Evolutionary conservation across 2,888 invertebrate species (phyloP), one percentile per base, ranked within the genome.

Genomic region (Cyrtodaria siliqua): DNA sequence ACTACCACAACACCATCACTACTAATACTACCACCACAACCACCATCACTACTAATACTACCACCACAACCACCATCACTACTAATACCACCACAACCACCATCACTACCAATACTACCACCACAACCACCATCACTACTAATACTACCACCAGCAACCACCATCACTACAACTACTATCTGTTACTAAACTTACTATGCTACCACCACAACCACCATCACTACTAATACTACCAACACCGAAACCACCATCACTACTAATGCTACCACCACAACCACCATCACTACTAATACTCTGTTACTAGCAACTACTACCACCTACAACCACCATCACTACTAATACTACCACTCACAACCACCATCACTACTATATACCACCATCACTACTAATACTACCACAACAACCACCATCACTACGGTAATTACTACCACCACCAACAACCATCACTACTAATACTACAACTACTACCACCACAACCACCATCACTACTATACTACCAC

Each of bases 251-350:
- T 52, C 52, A 26, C 63, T 33, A 33, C 50, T 62, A 33, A 49
- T 62, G 29, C 62, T 62, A 18, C 62, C 50, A 62, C 50, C 29
- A 49, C 50, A 50, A 29, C 50, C 26, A 29, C 62, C 29, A 24
- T 24, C 18, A 63, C 42, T 38, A 57, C 40, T 63, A 40, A 38
- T 52, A 63, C 52, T 52, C 38, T 38, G 40, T 4, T 52, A 53
- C 49, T 61, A 27, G n/a, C 29, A 29, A 49, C 49, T 9, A 56
- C 56, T 56, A 16, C 52, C 4, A 52, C 52, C 52, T 14, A 24
- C 52, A 14, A 16, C 52, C 20, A 24, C 52, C 20, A 16, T 23
- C 20, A 52, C 52, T 52, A 52, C 52, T 52, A 52, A 9, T 52
- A 52, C 52, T 52, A 24, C 52, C 20, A 24, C 20, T 52, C n/a